Evolutionary conservation across 2,797 vertebrate genomes (phyloP), one percentile per base, ranked within the genome.

Genomic region (Eupleurogrammus muticus): DNA sequence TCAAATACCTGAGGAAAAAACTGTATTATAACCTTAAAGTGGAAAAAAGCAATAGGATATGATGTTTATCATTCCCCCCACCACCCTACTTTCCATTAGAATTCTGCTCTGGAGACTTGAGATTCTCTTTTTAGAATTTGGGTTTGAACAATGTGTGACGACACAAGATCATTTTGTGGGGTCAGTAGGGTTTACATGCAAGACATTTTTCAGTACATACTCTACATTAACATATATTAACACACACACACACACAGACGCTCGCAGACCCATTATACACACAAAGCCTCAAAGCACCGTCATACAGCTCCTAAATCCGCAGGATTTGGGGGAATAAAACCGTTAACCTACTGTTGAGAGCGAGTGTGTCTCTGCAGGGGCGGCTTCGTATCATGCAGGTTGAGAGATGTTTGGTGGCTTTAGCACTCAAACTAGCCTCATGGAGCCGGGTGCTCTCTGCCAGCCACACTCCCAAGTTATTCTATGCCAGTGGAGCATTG

Each of bases 401-500:
- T 83, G 80, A 88, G 86, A 82, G 78, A 68, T 38, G 66, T 78
- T 73, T 84, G 85, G 90, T 68, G 81, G 84, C 88, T 92, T 92
- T 90, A 86, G 90, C 87, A 77, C 87, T 88, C 80, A 81, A 85
- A 89, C 89, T 83, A 81, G 89, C 89, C 86, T 85, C 79, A 77
- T 82, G 81, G 81, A 90, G 86, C 81, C 81, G 51, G 6, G 69
- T 76, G 57, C 86, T 85, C 83, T 86, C 89, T 90, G 85, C 88
- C 88, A 89, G 84, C 81, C 77, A 90, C 82, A 84, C 88, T 89
- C 85, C 85, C 83, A 82, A 88, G 88, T 92, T 92, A 91, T 91
- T 91, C 90, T 90, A 86, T 89, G 91, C 91, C 87, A 92, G 88
- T 87, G 88, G 83, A 91, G 89, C 90, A 93, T 92, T 92, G 90